These are phyloP conservation scores for Electrona antarctica DNA, from an alignment of 2,113 vertebrate genomes.

Conservation along the genomic window DNA sequence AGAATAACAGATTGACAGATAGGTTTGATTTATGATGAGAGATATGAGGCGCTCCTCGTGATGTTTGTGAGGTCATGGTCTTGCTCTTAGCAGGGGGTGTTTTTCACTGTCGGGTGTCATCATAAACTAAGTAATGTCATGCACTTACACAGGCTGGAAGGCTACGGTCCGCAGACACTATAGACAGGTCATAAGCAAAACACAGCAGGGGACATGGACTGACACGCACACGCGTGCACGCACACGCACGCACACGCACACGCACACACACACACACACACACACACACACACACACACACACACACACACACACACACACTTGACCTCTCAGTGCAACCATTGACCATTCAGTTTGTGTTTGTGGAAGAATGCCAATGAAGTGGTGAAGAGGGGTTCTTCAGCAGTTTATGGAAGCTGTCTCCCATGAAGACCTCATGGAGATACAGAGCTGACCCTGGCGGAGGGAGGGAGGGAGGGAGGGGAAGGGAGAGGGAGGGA, in stretches of 20 bases:
- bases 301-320: neutral
- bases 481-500: neutral
- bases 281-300: neutral
- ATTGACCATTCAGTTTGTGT: too few species aligned
- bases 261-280: neutral
- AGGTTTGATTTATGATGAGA: too few species aligned
- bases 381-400: neutral
- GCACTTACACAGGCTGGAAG: neutral
- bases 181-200: neutral
- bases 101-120: neutral
- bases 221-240: neutral
- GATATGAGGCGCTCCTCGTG: too few species aligned
- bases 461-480: neutral
- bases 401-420: neutral
- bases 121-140: neutral
- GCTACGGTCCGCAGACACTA: neutral
- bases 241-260: neutral
- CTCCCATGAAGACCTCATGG: conserved; percentile 1
- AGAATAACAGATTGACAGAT: too few species aligned
- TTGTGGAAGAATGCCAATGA: neutral
- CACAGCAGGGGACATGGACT: neutral
- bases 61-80: too few species aligned
- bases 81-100: too few species aligned
- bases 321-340: neutral
- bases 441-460: neutral